phyloP scores from a whole-genome alignment of 2,797 vertebrate species.

The Myripristis jacobus region DNA sequence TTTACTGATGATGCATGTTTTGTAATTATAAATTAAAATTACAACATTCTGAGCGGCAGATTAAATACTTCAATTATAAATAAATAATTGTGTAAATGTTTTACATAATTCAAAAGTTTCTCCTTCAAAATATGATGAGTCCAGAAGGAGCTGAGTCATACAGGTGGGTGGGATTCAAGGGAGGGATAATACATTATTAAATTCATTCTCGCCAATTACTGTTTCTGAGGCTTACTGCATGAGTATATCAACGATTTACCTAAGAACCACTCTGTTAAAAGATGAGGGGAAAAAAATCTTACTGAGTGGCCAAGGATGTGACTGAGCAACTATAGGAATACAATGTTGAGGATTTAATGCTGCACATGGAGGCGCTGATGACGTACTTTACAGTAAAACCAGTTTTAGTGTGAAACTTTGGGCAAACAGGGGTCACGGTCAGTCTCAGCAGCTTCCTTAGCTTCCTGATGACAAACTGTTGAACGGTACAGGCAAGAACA shows the following conservation, averaged over 20 bases:
- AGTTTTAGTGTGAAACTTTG: slow-evolving; percentile 6
- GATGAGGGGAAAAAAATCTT: neutral
- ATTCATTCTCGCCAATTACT: slow-evolving; percentile 1
- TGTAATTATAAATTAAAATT: slow-evolving; percentile 37
- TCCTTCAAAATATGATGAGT: neutral
- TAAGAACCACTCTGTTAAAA: neutral
- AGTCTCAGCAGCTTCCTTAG: slow-evolving; percentile 16
- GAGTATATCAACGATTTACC: neutral
- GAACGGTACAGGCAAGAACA: slow-evolving; percentile 61
- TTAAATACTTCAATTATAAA: slow-evolving; percentile 24
- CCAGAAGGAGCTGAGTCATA: slow-evolving; percentile 6
- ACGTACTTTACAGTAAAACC: neutral
- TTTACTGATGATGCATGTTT: slow-evolving; percentile 47
- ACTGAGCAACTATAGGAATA: neutral
- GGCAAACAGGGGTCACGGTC: slow-evolving; percentile 43
- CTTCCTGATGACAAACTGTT: slow-evolving; percentile 47
- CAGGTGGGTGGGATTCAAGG: neutral
- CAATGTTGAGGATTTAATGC: neutral
- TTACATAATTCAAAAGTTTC: slow-evolving; percentile 19
- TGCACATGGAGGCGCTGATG: neutral
- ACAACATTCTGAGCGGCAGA: slow-evolving; percentile 35
- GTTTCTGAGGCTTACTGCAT: neutral
- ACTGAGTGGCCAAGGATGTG: too few species aligned
- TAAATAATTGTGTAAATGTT: slow-evolving; percentile 12
- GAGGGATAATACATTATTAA: neutral